Base-by-base conservation (phyloP, 2,797 vertebrate species). In the Rhinatrema bivittatum region DNA sequence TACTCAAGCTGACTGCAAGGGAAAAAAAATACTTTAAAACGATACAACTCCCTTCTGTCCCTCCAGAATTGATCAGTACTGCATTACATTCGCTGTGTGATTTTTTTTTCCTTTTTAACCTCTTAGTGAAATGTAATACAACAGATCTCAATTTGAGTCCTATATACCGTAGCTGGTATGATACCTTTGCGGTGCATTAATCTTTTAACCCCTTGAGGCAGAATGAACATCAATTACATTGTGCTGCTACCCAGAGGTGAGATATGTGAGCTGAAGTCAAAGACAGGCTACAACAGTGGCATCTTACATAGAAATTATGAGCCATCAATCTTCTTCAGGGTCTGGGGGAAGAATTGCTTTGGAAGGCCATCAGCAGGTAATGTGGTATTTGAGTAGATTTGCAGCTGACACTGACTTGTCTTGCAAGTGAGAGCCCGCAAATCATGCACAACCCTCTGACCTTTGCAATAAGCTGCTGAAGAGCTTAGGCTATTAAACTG, bases 271-370 rank as follows among this genome's bases (percentile, higher is more conserved):
- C 74, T 56, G 48, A 54, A 65, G 72, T 62, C 39, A 59, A 70
- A 73, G 53, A 76, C 50, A 79, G 64, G 45, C 68, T 60, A 78
- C 53, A 69, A 60, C 56, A 68, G 53, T 19, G 1, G 55, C 55
- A 58, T 64, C 62, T 73, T 49, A 59, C 56, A 65, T 64, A 53
- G 43, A 55, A 59, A 84, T 78, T 68, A 70, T 60, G 72, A 71
- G 54, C 74, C 67, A 76, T 78, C 73, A 65, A 60, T 79, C 82
- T 62, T 79, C 81, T 75, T 72, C 69, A 69, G 59, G 58, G 56
- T 41, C 56, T 44, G 42, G 33, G 61, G 62, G 65, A 60, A 66
- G 53, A 55, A 65, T 56, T 56, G 39, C 57, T 63, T 42, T 36
- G 70, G 65, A 70, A 66, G 58, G 72, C 73, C 74, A 70, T 47